Evolutionary conservation across 2,797 vertebrate species (phyloP).

Genomic region (Zalophus californianus): DNA sequence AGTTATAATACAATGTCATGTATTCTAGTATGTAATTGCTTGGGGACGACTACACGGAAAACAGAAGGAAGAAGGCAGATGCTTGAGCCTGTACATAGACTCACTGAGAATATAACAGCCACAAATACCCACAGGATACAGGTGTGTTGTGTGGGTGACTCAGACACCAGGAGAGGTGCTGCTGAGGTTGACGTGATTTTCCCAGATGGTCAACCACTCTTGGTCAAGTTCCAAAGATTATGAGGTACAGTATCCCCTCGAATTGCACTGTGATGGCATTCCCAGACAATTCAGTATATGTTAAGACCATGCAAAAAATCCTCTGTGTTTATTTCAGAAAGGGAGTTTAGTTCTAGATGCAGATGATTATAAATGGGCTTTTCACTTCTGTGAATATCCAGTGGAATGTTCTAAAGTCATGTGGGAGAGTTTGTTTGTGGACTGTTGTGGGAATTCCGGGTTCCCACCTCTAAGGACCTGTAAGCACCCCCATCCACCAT

Average conservation of each 20-base stretch:
- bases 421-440: neutral
- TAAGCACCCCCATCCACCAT: neutral
- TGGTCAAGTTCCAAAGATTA: neutral
- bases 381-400: neutral
- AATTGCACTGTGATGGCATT: neutral
- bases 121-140: neutral
- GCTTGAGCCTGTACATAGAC: neutral
- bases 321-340: neutral
- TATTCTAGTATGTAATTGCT: neutral
- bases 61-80: slow-evolving; percentile 17
- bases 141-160: slow-evolving; percentile 49
- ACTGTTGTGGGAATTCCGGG: neutral
- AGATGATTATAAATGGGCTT: neutral
- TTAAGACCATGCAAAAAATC: neutral
- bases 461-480: neutral
- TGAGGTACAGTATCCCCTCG: neutral
- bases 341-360: neutral
- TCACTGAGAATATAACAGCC: neutral
- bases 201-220: neutral
- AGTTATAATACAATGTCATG: neutral
- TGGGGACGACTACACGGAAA: neutral
- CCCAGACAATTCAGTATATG: neutral
- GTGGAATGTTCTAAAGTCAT: neutral
- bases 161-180: neutral
- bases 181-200: slow-evolving; percentile 1